Conservation (phyloP, 2,113 vertebrate genomes). For the Aplodontia rufa region DNA sequence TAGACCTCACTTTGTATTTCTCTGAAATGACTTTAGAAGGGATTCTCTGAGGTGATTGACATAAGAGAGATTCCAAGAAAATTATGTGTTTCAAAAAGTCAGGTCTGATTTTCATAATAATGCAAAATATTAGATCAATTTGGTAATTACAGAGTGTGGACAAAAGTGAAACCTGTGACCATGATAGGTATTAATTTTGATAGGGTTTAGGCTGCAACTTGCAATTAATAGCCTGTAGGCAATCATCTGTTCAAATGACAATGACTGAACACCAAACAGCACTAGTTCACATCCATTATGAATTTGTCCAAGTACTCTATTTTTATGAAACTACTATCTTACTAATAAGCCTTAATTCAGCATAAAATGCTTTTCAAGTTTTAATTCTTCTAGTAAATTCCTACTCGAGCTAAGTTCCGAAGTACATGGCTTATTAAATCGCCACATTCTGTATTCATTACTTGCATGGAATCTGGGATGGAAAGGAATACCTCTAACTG, state of each 20-base stretch:
- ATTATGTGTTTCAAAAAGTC: not conserved
- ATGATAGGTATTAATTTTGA: conserved; percentile 20
- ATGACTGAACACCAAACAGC: not conserved
- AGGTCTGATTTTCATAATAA: not conserved
- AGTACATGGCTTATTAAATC: conserved; percentile 51
- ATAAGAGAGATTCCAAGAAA: not conserved
- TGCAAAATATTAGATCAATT: not conserved
- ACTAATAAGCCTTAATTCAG: conserved; percentile 25
- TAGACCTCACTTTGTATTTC: conserved; percentile 20
- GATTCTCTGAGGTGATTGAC: not conserved
- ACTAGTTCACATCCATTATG: not conserved
- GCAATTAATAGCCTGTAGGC: not conserved
- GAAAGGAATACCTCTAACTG: not conserved
- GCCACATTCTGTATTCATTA: not conserved
- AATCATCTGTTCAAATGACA: not conserved
- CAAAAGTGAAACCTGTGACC: not conserved
- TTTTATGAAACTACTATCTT: conserved; percentile 24
- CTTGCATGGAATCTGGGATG: not conserved
- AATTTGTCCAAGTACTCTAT: conserved; percentile 15
- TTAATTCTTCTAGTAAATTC: conserved; percentile 20
- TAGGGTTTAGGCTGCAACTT: not conserved
- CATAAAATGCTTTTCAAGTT: conserved; percentile 30
- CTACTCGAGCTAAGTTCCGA: conserved; percentile 47
- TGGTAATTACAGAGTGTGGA: not conserved
- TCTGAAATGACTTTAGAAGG: conserved; percentile 47